Percentiles rank a stretch among this genome's conserved stretches.
phyloP scores from a whole-genome alignment of 2,797 vertebrate species.

The Centropyge bicolor region DNA sequence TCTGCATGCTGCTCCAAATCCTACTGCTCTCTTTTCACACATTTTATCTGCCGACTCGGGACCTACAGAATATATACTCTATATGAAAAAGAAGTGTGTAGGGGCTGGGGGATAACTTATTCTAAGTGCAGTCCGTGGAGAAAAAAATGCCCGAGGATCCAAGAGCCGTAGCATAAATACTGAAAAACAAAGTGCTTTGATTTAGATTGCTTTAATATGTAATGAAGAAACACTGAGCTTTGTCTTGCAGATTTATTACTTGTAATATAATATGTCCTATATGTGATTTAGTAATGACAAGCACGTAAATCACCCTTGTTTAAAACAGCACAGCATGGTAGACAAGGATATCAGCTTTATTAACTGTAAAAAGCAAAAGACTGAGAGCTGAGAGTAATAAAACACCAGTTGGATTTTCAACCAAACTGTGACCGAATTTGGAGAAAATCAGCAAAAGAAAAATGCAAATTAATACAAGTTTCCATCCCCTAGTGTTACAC shows the following conservation, averaged over 20 bases:
- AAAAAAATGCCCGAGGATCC: slow-evolving; percentile 19
- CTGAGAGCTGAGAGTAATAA: neutral
- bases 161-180: slow-evolving; percentile 29
- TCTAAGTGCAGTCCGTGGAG: slow-evolving; percentile 39
- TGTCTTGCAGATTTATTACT: neutral
- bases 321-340: neutral
- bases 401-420: neutral
- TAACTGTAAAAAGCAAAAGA: neutral
- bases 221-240: neutral
- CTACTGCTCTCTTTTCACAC: slow-evolving; percentile 79
- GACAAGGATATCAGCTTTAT: neutral
- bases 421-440: neutral
- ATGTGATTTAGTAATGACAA: no score
- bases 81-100: slow-evolving; percentile 40
- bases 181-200: slow-evolving; percentile 42
- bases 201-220: slow-evolving; percentile 1
- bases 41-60: slow-evolving; percentile 76
- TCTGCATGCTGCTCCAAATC: slow-evolving; percentile 81
- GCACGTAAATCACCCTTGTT: neutral
- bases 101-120: slow-evolving; percentile 52
- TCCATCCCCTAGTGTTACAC: neutral
- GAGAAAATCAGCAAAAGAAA: neutral
- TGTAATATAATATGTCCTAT: neutral
- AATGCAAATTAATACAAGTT: neutral
- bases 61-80: slow-evolving; percentile 72